Evolutionary conservation across 2,113 vertebrate species (phyloP).

Genomic region (Nycticorax nycticorax): DNA sequence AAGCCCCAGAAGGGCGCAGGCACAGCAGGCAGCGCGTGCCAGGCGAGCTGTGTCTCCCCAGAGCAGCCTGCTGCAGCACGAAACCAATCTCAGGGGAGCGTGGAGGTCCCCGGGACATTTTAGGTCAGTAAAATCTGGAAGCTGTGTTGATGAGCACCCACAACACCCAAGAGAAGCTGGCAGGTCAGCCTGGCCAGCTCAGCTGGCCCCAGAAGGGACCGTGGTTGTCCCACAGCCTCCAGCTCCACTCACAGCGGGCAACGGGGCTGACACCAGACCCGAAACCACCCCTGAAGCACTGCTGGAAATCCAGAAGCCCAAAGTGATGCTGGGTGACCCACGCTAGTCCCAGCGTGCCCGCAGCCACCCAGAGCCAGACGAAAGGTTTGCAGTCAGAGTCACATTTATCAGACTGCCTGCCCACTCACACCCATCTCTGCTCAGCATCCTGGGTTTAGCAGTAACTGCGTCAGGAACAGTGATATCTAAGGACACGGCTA

Average conservation of each 20-base stretch:
- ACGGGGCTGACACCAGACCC: not conserved
- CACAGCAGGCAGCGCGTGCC: not conserved
- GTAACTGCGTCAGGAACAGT: not conserved
- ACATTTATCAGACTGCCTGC: not conserved
- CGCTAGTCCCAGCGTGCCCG: not conserved
- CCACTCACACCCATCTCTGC: not conserved
- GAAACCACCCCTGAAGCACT: not conserved
- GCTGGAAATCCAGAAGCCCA: not conserved
- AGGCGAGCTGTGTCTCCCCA: rapidly evolving
- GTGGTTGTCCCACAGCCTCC: rapidly evolving
- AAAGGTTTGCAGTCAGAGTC: rapidly evolving
- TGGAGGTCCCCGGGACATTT: not conserved
- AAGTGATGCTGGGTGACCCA: not conserved
- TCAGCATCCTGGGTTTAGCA: not conserved
- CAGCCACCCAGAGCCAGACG: not conserved
- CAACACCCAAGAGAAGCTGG: not conserved
- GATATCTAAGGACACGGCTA: not conserved
- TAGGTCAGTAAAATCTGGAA: not conserved
- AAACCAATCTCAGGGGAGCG: not conserved
- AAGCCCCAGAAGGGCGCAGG: not conserved
- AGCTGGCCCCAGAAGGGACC: not conserved
- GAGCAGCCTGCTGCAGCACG: not conserved
- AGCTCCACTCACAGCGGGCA: not conserved
- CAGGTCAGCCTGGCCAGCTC: not conserved
- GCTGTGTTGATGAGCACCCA: not conserved